These are phyloP conservation scores for Nycticryphes semicollaris DNA, from an alignment of 2,113 vertebrate species.

Conservation along the genomic window DNA sequence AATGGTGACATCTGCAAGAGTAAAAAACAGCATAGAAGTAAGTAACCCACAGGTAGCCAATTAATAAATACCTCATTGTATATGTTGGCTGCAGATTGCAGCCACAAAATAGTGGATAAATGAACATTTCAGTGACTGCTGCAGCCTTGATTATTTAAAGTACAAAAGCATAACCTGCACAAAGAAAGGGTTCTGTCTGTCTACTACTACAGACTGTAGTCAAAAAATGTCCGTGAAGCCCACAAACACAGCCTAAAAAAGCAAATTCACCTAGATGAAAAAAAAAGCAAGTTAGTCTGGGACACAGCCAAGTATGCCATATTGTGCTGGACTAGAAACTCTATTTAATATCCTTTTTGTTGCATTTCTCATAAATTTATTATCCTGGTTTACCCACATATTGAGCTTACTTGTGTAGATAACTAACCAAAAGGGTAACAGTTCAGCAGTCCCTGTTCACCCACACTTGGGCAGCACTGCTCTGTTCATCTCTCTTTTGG, in stretches of 20 bases:
- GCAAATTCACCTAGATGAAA: background rate
- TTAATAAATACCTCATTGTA: background rate
- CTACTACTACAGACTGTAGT: background rate
- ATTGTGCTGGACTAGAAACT: background rate
- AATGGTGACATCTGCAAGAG: slow-evolving; percentile 65
- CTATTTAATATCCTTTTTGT: background rate
- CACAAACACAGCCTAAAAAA: background rate
- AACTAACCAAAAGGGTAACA: background rate
- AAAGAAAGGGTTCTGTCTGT: background rate
- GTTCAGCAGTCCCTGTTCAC: background rate
- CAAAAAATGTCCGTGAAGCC: background rate
- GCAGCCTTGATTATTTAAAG: background rate
- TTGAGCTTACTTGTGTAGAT: background rate
- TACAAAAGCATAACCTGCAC: background rate
- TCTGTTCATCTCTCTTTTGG: background rate
- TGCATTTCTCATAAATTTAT: background rate
- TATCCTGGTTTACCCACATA: background rate
- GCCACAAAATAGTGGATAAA: background rate
- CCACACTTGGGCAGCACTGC: background rate
- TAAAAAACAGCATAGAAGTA: background rate
- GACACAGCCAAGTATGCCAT: background rate
- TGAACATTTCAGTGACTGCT: background rate
- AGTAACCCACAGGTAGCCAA: background rate
- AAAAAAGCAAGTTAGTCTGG: background rate
- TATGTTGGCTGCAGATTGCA: background rate